phyloP scores from a whole-genome alignment of 37 sponge, comb jelly and placozoan species.

The Cladorhizidae sp. region DNA sequence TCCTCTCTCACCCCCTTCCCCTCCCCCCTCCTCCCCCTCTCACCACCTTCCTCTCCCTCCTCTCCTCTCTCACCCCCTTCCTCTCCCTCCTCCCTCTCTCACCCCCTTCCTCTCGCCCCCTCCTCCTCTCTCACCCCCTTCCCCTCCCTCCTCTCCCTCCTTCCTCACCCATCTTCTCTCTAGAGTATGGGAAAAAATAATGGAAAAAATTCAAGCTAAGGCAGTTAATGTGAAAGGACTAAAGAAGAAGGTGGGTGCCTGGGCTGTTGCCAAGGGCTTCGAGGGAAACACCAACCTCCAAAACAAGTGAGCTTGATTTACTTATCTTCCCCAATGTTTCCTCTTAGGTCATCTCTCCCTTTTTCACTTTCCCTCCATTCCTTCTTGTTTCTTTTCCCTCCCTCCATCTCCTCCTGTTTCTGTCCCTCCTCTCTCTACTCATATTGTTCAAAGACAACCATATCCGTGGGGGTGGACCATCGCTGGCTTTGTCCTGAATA shows the following conservation, averaged over 20 bases:
- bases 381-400: background rate
- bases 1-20: too few species aligned
- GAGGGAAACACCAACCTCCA: slow-evolving; percentile 67
- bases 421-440: too few species aligned
- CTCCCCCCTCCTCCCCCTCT: too few species aligned
- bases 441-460: background rate
- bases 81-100: too few species aligned
- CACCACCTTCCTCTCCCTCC: too few species aligned
- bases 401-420: too few species aligned
- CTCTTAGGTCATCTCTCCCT: background rate
- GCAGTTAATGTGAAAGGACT: slow-evolving; percentile 35
- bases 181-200: slow-evolving; percentile 71
- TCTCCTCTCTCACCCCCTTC: too few species aligned
- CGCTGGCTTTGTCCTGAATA: slow-evolving; percentile 57
- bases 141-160: background rate
- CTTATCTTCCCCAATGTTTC: background rate
- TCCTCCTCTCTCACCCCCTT: too few species aligned
- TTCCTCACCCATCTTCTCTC: background rate
- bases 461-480: slow-evolving; percentile 67
- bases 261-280: slow-evolving; percentile 52
- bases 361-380: background rate
- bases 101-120: too few species aligned
- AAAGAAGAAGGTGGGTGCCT: slow-evolving; percentile 37
- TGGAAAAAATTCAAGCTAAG: slow-evolving; percentile 37
- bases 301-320: slow-evolving; percentile 30